A percentile compares a stretch with the other conserved stretches of the same genome.
Conservation (phyloP, 2,113 vertebrate genomes). For the Colossoma macropomum region DNA sequence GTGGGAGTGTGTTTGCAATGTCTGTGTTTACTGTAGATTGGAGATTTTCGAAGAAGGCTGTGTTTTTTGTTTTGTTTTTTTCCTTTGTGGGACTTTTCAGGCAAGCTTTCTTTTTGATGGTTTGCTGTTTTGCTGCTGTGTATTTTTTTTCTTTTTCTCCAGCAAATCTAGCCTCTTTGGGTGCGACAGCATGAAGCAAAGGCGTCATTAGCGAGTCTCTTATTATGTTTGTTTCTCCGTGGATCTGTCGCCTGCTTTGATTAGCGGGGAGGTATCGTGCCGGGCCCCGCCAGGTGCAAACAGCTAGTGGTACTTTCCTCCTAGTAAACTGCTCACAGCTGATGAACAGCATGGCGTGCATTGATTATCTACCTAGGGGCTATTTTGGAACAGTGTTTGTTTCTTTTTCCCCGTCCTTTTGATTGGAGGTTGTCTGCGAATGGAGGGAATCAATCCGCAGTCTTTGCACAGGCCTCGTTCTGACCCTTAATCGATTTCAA, state of each 20-base stretch:
- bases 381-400: constrained; percentile 62
- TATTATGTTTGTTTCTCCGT: neutral
- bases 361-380: constrained; percentile 64
- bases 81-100: neutral
- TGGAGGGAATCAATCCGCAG: constrained; percentile 37
- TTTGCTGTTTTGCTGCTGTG: neutral
- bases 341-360: constrained; percentile 65
- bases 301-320: constrained; percentile 17
- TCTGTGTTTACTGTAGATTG: constrained; percentile 34
- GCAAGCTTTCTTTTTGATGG: constrained; percentile 17
- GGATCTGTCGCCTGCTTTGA: neutral
- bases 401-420: constrained; percentile 39
- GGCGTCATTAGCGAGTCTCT: constrained; percentile 14
- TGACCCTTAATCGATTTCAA: constrained; percentile 55
- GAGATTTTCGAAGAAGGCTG: constrained; percentile 16
- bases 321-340: constrained; percentile 6
- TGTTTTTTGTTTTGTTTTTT: no score
- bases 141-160: neutral
- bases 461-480: constrained; percentile 30
- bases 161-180: neutral
- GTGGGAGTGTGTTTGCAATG: constrained; percentile 39
- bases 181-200: neutral
- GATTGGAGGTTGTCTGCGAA: constrained; percentile 56
- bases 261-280: neutral
- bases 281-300: neutral